phyloP scores from a whole-genome alignment of 2,797 vertebrate genomes.

The Gephyroberyx darwinii region DNA sequence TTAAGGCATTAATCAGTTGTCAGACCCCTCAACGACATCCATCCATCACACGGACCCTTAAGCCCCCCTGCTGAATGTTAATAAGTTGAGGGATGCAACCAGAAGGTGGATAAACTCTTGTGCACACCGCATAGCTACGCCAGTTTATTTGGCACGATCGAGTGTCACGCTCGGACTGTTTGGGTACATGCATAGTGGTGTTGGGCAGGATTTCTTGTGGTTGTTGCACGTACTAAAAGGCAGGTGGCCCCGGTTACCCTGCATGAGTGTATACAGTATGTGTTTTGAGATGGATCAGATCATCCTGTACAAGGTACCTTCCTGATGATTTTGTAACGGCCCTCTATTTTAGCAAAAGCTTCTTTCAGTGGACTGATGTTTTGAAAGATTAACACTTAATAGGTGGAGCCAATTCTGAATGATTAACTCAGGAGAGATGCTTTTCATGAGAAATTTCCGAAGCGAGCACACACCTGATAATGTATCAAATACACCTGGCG shows the following conservation, averaged over 20 bases:
- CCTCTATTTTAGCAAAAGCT: constrained; percentile 1
- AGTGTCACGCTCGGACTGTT: constrained; percentile 43
- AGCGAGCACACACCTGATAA: not conserved
- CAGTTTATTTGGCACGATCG: constrained; percentile 55
- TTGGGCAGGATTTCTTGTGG: constrained; percentile 44
- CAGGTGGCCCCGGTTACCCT: constrained; percentile 8
- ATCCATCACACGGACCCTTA: constrained; percentile 77
- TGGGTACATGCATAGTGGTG: constrained; percentile 32
- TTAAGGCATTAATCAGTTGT: constrained; percentile 88
- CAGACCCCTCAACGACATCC: constrained; percentile 82
- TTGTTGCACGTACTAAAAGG: constrained; percentile 41
- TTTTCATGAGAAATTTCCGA: constrained; percentile 14
- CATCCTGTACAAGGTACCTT: not conserved
- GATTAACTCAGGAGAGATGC: not conserved
- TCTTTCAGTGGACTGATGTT: not conserved
- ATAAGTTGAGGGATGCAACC: constrained; percentile 74
- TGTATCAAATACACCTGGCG: constrained; percentile 2
- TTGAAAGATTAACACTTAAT: constrained; percentile 14
- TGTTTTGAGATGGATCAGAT: constrained; percentile 25
- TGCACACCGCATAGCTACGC: constrained; percentile 51
- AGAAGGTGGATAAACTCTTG: constrained; percentile 75
- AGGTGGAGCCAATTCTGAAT: not conserved
- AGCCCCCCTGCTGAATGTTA: constrained; percentile 79
- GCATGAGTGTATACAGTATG: not conserved
- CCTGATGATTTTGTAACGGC: not conserved